phyloP scores from a whole-genome alignment of 1,140 invertebrate genomes.

The Drosophila nasuta region DNA sequence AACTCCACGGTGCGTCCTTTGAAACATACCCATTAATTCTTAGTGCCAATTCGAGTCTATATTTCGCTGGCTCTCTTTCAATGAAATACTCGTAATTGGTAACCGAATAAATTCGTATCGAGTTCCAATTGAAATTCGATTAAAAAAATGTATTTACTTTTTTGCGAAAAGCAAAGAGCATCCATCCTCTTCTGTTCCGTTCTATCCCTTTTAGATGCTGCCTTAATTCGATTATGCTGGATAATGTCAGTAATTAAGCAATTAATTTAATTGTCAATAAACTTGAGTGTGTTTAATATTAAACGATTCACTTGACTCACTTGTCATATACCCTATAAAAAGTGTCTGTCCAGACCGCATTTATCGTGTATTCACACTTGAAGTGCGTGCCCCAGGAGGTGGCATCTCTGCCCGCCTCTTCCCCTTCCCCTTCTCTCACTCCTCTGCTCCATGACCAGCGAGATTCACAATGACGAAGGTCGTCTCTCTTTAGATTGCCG shows the following conservation, averaged over 20 bases:
- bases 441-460: not conserved
- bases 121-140: slow-evolving; percentile 1
- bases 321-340: slow-evolving; percentile 3
- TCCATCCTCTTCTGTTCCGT: not conserved
- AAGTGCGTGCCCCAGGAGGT: not conserved
- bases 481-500: slow-evolving; percentile 28
- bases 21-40: slow-evolving; percentile 25
- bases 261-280: not conserved
- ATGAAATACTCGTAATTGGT: not conserved
- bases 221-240: not conserved
- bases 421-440: too few relatives aligned
- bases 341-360: not conserved
- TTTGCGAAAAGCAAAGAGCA: too few relatives aligned
- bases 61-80: not conserved
- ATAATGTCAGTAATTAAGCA: slow-evolving; percentile 6
- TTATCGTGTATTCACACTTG: slow-evolving; percentile 14
- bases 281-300: not conserved
- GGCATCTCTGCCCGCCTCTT: not conserved
- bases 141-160: not conserved
- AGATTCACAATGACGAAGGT: slow-evolving; percentile 45
- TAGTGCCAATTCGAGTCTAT: not conserved
- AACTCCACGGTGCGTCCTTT: slow-evolving; percentile 13
- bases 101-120: not conserved
- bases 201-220: not conserved
- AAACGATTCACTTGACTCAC: slow-evolving; percentile 6